Base-by-base conservation (phyloP, 2,888 invertebrate genomes). In the Callyntrura guangdongensis region DNA sequence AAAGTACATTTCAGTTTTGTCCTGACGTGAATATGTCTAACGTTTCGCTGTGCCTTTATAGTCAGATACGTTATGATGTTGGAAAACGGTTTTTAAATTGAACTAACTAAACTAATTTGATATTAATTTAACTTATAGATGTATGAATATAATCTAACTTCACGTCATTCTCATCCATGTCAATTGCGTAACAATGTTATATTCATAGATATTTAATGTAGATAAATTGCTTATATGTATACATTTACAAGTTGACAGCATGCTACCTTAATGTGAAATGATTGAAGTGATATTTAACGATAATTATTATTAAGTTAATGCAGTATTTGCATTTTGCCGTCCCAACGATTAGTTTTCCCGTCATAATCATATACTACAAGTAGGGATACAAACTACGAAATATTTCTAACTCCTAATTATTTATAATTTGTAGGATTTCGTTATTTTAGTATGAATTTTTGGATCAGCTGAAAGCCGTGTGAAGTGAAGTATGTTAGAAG, bases 281-380 rank as follows among this genome's bases (percentile, higher is more conserved):
- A 77, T 77, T 56, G 53, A 77, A 56, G 77, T 77, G 77, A 77
- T 77, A 77, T 77, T 77, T 56, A 77, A 77, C 1, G 47, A 53
- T 53, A 53, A 56, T 74, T 74, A 67, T 4, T 67, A 8, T 8
- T 45, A 12, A 45, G 17, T 56, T 22, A 67, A 49, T 77, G 86
- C 86, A 86, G 47, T 6, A 6, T 49, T 27, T 77, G 77, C 61
- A 67, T 67, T 64, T 53, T 69, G 12, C 82, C 72, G 81, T 88
- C 88, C 88, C 88, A 88, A 88, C 88, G 88, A 88, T 88, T 87
- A 74, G 49, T 74, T 17, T 47, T 74, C 49, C 74, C 20, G 74
- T 17, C n/a, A 49, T 17, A 22, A 45, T 77, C 12, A 25, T 49
- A 53, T 49, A 56, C 25, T 53, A 53, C 27, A 67, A n/a, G 36